Evolutionary conservation across 2,797 vertebrate species (phyloP).

Genomic region (Balearica regulorum): DNA sequence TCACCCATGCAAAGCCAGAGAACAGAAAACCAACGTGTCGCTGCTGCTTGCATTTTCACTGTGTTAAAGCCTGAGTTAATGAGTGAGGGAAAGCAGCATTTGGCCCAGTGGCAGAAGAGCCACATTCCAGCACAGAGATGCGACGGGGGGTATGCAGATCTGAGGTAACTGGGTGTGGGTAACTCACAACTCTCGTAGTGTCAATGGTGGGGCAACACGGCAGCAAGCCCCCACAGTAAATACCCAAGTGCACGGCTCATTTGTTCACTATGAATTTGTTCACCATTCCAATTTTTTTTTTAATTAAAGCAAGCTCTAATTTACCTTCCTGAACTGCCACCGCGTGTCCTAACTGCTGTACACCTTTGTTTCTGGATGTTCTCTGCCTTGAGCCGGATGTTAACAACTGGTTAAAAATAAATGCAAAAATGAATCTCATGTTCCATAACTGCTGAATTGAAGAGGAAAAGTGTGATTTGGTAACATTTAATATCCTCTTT

Average conservation of each 20-base stretch:
- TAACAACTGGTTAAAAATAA: constrained; percentile 11
- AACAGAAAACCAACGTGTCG: not conserved
- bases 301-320: not conserved
- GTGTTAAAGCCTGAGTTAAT: not conserved
- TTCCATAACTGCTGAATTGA: not conserved
- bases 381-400: not conserved
- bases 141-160: not conserved
- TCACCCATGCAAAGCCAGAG: not conserved
- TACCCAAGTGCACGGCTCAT: not conserved
- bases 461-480: not conserved
- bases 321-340: not conserved
- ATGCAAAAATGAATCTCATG: not conserved
- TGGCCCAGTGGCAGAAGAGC: not conserved
- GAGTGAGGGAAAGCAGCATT: not conserved
- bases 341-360: not conserved
- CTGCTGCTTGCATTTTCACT: not conserved
- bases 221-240: not conserved
- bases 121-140: not conserved
- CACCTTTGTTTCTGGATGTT: not conserved
- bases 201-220: not conserved
- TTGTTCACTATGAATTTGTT: not conserved
- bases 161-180: not conserved
- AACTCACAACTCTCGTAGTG: not conserved
- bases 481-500: not conserved
- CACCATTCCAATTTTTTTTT: not conserved